Base-by-base conservation (phyloP, 2,888 invertebrate genomes). In the Yponomeuta malinellus region DNA sequence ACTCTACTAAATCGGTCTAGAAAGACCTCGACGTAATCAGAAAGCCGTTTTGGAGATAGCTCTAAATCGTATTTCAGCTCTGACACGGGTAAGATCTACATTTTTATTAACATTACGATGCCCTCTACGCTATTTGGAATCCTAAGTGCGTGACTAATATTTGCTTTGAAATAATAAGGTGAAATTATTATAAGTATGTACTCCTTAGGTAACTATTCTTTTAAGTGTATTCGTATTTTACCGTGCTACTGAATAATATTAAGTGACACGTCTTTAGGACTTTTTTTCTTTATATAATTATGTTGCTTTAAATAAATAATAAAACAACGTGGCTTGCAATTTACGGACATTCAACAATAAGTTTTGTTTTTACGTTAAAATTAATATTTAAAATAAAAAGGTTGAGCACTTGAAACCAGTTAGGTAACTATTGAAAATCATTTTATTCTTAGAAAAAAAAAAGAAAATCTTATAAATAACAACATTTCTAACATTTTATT, bases 11-110 rank as follows among this genome's bases (percentile, higher is more conserved):
- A 33, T 33, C 31, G 65, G 23, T 23, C 65, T 29, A 65, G 65
- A 29, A 63, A 33, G 65, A 65, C 29, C 65, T 65, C 33, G 65
- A 59, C 63, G 70, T 73, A 82, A 82, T 82, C 81, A 82, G 78
- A 81, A 82, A 78, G 75, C 78, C 81, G 79, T 82, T 82, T 80
- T 74, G 74, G 29, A 33, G 65, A 65, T 33, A 33, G 12, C 33
- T 65, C 65, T 65, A 65, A 65, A 65, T 65, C 31, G 48, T 31
- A 69, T 48, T 69, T 29, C 69, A 69, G 29, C 29, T 48, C n/a
- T 29, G 48, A n/a, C 48, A 43, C n/a, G 69, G 52, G 52, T 69
- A 29, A 48, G 29, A 48, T 48, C 31, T 48, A 69, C 48, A 52
- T 48, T 48, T 68, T 48, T 15, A 48, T 33, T 29, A 68, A 37